Conservation (phyloP, 2,888 invertebrate species). For the Xanthia icteritia region DNA sequence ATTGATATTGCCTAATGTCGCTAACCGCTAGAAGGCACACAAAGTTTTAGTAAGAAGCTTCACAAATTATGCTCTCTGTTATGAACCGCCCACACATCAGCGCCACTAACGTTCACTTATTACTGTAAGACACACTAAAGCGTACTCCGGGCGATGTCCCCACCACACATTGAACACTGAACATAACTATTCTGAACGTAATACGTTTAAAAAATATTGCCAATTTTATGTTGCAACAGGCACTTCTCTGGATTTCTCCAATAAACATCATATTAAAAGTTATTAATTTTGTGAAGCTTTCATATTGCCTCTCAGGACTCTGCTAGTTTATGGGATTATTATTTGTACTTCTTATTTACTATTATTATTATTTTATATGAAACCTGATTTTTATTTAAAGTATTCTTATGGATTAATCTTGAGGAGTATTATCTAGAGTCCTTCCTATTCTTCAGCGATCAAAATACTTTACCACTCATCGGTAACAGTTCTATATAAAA, state of each 20-base stretch:
- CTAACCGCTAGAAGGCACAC: conserved; percentile 90
- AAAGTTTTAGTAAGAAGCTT: conserved; percentile 90
- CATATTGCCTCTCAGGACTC: conserved; percentile 86
- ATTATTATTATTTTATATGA: conserved; percentile 82
- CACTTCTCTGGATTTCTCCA: conserved; percentile 90
- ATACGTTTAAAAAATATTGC: conserved; percentile 89
- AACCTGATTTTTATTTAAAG: conserved; percentile 77
- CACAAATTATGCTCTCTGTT: conserved; percentile 82
- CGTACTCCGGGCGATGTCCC: conserved; percentile 65
- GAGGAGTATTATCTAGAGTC: conserved; percentile 81
- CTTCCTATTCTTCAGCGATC: conserved; percentile 78
- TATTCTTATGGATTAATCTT: conserved; percentile 80
- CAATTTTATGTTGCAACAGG: conserved; percentile 90
- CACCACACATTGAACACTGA: conserved; percentile 83
- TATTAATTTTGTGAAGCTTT: conserved; percentile 86
- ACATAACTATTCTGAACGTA: conserved; percentile 84
- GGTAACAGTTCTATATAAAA: conserved; percentile 87
- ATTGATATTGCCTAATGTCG: conserved; percentile 88
- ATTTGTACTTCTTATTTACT: conserved; percentile 85
- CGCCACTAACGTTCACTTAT: conserved; percentile 57
- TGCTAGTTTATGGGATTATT: conserved; percentile 78
- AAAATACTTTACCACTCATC: conserved; percentile 82
- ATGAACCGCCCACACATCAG: conserved; percentile 57
- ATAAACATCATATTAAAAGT: conserved; percentile 89
- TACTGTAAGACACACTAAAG: conserved; percentile 55